Conservation (phyloP, 2,797 vertebrate genomes). For the Lophius americanus region DNA sequence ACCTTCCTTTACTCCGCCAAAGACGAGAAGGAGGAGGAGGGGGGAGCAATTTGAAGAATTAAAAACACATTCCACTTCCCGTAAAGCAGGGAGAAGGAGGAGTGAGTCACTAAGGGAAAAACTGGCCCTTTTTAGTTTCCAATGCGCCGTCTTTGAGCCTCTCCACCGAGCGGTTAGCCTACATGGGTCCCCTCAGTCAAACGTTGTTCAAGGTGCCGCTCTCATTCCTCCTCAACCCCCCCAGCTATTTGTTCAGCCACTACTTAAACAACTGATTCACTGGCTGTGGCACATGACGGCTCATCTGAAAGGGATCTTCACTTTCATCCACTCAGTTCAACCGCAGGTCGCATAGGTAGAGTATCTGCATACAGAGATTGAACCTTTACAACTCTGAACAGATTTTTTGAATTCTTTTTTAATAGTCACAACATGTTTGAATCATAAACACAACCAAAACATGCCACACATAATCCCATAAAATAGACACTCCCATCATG, state of each 20-base stretch:
- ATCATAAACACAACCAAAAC: slow-evolving; percentile 26
- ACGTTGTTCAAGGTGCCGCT: slow-evolving; percentile 21
- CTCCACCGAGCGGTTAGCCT: slow-evolving; percentile 47
- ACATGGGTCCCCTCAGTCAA: slow-evolving; percentile 12
- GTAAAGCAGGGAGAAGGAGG: slow-evolving; percentile 75
- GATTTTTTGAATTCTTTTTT: too few species aligned
- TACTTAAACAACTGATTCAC: slow-evolving; percentile 29
- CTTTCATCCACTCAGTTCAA: slow-evolving; percentile 22
- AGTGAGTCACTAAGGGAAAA: slow-evolving; percentile 75
- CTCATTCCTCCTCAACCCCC: slow-evolving; percentile 11
- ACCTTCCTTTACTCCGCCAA: slow-evolving; percentile 51
- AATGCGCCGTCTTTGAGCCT: slow-evolving; percentile 55
- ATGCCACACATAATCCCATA: slow-evolving; percentile 33
- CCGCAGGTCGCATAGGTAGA: slow-evolving; percentile 18
- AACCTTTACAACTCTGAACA: too few species aligned
- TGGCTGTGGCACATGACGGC: slow-evolving; percentile 2
- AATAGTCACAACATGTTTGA: not conserved
- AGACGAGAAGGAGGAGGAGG: slow-evolving; percentile 10
- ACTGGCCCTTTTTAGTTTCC: slow-evolving; percentile 63
- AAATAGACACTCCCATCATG: slow-evolving; percentile 24
- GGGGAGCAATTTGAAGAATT: slow-evolving; percentile 52
- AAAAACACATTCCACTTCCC: slow-evolving; percentile 85
- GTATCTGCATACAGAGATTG: not conserved
- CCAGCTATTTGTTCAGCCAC: slow-evolving; percentile 34
- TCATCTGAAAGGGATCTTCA: slow-evolving; percentile 21